Percentiles rank a stretch among this genome's conserved stretches.
Evolutionary conservation across 2,113 vertebrate genomes (phyloP).

Genomic region (Lepisosteus oculatus): DNA sequence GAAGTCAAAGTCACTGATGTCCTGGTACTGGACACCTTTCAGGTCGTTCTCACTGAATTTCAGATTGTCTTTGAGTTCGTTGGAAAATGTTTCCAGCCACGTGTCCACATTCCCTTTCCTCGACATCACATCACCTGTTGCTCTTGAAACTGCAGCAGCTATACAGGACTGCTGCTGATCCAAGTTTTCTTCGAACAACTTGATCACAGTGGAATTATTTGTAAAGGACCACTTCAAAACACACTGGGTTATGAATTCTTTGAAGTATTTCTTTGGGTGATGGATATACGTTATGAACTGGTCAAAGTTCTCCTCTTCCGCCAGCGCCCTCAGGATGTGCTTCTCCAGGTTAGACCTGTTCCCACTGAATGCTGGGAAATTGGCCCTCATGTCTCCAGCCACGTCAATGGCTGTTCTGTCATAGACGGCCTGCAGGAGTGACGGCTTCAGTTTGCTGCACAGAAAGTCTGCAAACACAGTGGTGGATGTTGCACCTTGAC

Average conservation of each 20-base stretch:
- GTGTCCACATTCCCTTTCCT: neutral
- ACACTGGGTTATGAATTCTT: conserved; percentile 38
- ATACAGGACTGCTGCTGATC: neutral
- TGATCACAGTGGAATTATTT: neutral
- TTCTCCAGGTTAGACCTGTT: conserved; percentile 63
- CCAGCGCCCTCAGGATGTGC: conserved; percentile 59
- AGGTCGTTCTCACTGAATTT: neutral
- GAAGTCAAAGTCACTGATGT: conserved; percentile 28
- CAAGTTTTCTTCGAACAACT: conserved; percentile 22
- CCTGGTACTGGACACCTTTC: neutral
- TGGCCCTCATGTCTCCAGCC: conserved; percentile 43
- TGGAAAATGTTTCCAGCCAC: conserved; percentile 35
- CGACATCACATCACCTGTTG: neutral
- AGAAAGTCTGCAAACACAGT: conserved; percentile 52
- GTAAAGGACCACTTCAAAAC: conserved; percentile 38
- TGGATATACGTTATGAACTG: conserved; percentile 52
- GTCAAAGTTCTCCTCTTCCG: conserved; percentile 59
- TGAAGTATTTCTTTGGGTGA: conserved; percentile 19
- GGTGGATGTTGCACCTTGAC: conserved; percentile 51
- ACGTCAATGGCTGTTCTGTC: conserved; percentile 45
- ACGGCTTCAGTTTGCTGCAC: conserved; percentile 54
- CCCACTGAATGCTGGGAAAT: conserved; percentile 46
- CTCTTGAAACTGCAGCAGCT: conserved; percentile 30
- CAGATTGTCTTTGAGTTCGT: neutral
- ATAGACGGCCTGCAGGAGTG: conserved; percentile 22